These are phyloP conservation scores for Lapara coniferarum DNA, from an alignment of 2,888 invertebrate species.

Conservation along the genomic window DNA sequence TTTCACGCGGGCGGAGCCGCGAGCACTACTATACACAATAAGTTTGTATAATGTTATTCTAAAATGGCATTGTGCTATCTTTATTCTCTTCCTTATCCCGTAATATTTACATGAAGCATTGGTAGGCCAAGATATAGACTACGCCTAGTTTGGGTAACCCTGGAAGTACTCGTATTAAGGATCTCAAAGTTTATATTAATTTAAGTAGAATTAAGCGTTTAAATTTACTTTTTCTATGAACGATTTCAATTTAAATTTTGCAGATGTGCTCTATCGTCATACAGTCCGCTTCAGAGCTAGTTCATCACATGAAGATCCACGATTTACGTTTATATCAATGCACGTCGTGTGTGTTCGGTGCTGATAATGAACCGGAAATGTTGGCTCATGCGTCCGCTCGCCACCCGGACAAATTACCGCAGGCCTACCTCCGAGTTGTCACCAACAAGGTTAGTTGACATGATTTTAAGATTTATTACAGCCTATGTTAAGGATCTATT, in stretches of 20 bases:
- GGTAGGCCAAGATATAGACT: too few relatives aligned
- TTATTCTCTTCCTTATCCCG: too few relatives aligned
- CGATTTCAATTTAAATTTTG: not conserved
- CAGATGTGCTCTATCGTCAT: slow-evolving; percentile 55
- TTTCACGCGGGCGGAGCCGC: too few relatives aligned
- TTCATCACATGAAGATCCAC: slow-evolving; percentile 67
- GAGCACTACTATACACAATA: too few relatives aligned
- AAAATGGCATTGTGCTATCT: too few relatives aligned
- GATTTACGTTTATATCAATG: slow-evolving; percentile 73
- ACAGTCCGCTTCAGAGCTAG: slow-evolving; percentile 53
- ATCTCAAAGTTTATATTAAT: too few relatives aligned
- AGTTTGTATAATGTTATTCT: too few relatives aligned
- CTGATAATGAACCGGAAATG: slow-evolving; percentile 62
- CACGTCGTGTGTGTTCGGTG: slow-evolving; percentile 70
- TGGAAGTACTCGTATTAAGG: too few relatives aligned
- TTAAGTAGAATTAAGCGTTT: too few relatives aligned
- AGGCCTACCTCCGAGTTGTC: slow-evolving; percentile 69
- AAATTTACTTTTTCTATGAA: too few relatives aligned
- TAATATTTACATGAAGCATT: too few relatives aligned
- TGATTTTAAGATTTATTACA: not conserved
- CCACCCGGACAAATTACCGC: slow-evolving; percentile 74
- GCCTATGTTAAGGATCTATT: not conserved
- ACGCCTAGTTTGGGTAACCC: too few relatives aligned
- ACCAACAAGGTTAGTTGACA: slow-evolving; percentile 55
- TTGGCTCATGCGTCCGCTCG: slow-evolving; percentile 61